Evolutionary conservation across 1,140 invertebrate species (phyloP).

Genomic region (Ephestia elutella): DNA sequence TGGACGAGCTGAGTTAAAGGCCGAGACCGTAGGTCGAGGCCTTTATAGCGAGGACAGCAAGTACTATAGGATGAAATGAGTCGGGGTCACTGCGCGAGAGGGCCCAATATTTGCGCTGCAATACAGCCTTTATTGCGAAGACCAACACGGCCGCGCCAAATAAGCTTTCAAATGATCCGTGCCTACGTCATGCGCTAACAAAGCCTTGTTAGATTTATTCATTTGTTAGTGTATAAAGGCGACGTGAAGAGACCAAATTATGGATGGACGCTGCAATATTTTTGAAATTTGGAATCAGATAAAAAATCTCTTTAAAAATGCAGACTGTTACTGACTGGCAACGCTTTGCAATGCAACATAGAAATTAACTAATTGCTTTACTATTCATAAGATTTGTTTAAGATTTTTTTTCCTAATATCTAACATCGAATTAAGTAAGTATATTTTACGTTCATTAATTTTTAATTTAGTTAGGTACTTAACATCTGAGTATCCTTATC

Average conservation of each 20-base stretch:
- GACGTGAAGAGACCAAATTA: not conserved
- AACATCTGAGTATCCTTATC: too few species aligned
- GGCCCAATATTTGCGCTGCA: conserved; percentile 60
- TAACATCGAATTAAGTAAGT: too few species aligned
- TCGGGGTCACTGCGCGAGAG: conserved; percentile 44
- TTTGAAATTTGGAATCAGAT: not conserved
- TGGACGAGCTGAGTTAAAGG: too few species aligned
- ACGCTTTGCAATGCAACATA: not conserved
- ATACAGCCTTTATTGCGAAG: conserved; percentile 59
- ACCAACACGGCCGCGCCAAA: conserved; percentile 33
- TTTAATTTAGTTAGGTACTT: too few species aligned
- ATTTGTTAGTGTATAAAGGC: not conserved
- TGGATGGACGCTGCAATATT: not conserved
- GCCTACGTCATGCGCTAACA: conserved; percentile 24
- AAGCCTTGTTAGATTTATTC: conserved; percentile 13
- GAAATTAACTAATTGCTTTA: not conserved
- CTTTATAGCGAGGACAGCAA: too few species aligned
- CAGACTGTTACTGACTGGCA: not conserved
- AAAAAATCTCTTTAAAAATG: not conserved
- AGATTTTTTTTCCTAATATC: too few species aligned
- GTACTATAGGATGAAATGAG: conserved; percentile 61
- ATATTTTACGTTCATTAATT: too few species aligned
- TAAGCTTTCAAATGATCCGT: conserved; percentile 25
- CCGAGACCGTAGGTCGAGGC: too few species aligned
- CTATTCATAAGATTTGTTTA: too few species aligned